phyloP scores from a whole-genome alignment of 1,140 invertebrate species.

The Lamellibrachia luymesi region DNA sequence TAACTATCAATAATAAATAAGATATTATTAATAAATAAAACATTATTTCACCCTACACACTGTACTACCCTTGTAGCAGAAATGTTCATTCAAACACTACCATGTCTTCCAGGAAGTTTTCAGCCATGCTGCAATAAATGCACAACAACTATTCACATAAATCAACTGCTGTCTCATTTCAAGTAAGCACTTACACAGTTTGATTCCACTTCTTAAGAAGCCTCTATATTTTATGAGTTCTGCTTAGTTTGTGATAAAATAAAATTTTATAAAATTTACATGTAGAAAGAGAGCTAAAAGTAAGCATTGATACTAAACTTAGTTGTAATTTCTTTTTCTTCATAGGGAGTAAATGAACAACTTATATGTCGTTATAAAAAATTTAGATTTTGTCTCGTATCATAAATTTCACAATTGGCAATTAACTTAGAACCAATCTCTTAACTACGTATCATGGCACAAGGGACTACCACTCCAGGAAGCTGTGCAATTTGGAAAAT shows the following conservation, averaged over 20 bases:
- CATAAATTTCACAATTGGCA: background rate
- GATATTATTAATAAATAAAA: too few species aligned
- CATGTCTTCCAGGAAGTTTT: background rate
- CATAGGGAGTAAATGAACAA: background rate
- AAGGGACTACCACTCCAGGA: background rate
- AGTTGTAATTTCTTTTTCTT: background rate
- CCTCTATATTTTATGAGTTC: background rate
- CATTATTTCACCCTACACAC: too few species aligned
- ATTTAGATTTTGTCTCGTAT: background rate
- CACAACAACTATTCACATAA: background rate
- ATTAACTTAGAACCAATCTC: background rate
- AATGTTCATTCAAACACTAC: background rate
- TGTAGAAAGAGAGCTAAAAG: too few species aligned
- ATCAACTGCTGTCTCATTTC: too few species aligned
- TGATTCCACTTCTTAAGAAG: background rate
- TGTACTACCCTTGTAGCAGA: too few species aligned
- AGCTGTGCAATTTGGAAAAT: background rate
- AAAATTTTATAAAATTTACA: too few species aligned
- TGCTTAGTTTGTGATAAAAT: background rate
- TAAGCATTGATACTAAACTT: too few species aligned
- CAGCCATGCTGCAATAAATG: background rate
- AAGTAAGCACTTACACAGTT: background rate
- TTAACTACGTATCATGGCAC: background rate
- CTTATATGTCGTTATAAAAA: background rate
- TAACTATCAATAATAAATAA: too few species aligned